Conservation (phyloP, 2,888 invertebrate genomes). For the Pyrochroa serraticornis region DNA sequence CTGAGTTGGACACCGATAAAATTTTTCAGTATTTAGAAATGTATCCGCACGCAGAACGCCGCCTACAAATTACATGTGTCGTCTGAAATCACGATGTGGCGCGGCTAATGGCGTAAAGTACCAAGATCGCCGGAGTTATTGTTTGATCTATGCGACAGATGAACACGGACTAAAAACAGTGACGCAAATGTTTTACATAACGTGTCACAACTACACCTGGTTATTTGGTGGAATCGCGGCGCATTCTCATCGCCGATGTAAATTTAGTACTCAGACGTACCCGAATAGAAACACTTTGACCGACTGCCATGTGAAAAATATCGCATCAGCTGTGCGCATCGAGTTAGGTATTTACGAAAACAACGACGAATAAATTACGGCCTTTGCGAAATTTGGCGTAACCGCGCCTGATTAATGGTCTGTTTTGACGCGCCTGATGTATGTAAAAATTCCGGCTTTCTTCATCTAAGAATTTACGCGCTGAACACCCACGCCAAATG, state of each 20-base stretch:
- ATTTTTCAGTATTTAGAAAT: slow-evolving; percentile 23
- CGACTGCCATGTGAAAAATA: slow-evolving; percentile 49
- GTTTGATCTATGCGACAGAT: slow-evolving; percentile 43
- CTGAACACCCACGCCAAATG: too few relatives aligned
- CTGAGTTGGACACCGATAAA: slow-evolving; percentile 18
- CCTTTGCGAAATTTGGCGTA: slow-evolving; percentile 42
- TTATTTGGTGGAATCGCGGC: slow-evolving; percentile 40
- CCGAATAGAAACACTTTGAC: slow-evolving; percentile 41
- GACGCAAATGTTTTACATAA: slow-evolving; percentile 51
- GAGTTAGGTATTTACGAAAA: slow-evolving; percentile 37
- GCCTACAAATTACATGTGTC: slow-evolving; percentile 36
- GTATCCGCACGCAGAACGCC: slow-evolving; percentile 7
- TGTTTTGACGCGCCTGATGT: slow-evolving; percentile 49
- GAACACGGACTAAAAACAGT: slow-evolving; percentile 34
- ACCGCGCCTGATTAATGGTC: slow-evolving; percentile 44
- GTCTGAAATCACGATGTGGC: slow-evolving; percentile 23
- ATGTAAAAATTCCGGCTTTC: slow-evolving; percentile 40
- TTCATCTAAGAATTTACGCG: too few relatives aligned
- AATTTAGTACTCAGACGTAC: slow-evolving; percentile 42
- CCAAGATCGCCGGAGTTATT: slow-evolving; percentile 28
- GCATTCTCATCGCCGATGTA: slow-evolving; percentile 35
- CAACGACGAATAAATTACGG: slow-evolving; percentile 46
- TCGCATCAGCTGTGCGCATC: slow-evolving; percentile 46
- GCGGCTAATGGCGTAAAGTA: slow-evolving; percentile 24
- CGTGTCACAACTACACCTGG: slow-evolving; percentile 47